Base-by-base conservation (phyloP, 2,113 vertebrate species). In the Thamnophis sirtalis region DNA sequence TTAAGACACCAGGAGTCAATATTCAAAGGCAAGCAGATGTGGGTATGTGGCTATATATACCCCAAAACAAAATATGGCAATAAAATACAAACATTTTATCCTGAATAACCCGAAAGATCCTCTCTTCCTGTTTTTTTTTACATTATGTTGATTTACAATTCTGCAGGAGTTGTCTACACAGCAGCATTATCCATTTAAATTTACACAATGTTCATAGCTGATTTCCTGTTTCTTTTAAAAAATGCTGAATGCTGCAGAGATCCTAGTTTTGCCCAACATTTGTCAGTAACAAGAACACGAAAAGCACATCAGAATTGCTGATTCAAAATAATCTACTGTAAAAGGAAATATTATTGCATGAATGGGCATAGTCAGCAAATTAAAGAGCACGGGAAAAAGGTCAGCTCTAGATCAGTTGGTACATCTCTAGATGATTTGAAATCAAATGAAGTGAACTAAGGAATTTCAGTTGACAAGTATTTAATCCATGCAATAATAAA, bases 171-270 rank as follows among this genome's bases (percentile, higher is more conserved):
- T 90, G 63, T 51, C 49, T 90, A 53, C 63, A 53, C 19, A 55
- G 89, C 63, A 84, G 21, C 68, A 84, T 90, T 90, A 55, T 15
- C 10, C 53, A 38, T 22, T 55, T 24, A 55, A 43, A 55, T 90
- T 55, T 90, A 53, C 89, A 84, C n/a, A 90, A 90, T 84, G 51
- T 84, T 84, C 89, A 43, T 54, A 55, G 89, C 50, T 54, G 33
- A 90, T 91, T 91, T 91, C 84, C 84, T 91, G 53, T 86, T 86
- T 86, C 48, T 80, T 17, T n/a, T 58, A n/a, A 91, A 48, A 58
- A 86, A 26, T 91, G 84, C 90, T 86, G 26, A 86, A 91, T 91
- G 43, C 54, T 24, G 56, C 43, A 86, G 43, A 60, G 26, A 58
- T 33, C 84, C 17, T 85, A n/a, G 24, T 80, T 58, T 85, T 26